Evolutionary conservation across 2,888 invertebrate genomes (phyloP).

Genomic region (Gnatocerus cornutus): DNA sequence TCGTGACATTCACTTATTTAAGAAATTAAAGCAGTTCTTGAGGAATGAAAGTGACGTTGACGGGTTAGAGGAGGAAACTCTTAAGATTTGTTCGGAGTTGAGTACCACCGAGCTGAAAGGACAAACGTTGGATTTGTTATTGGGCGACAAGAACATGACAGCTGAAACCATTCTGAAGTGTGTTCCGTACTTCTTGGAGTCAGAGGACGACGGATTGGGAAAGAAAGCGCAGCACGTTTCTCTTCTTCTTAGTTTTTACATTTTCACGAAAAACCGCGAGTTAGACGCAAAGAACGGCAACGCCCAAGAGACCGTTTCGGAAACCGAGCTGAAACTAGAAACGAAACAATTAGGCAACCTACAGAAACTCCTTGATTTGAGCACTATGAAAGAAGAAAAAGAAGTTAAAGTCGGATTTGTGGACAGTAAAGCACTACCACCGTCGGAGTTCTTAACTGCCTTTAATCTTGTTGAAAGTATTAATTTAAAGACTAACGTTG

Average conservation of each 20-base stretch:
- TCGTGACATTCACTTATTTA: conserved; percentile 89
- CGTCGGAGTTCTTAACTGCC: conserved; percentile 74
- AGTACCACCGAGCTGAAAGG: conserved; percentile 82
- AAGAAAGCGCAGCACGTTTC: conserved; percentile 63
- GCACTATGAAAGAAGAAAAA: conserved; percentile 66
- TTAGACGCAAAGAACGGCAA: conserved; percentile 61
- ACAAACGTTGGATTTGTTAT: conserved; percentile 82
- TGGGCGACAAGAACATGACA: conserved; percentile 77
- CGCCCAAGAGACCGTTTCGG: conserved; percentile 16
- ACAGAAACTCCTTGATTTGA: conserved; percentile 77
- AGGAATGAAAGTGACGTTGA: conserved; percentile 73
- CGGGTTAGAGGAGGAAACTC: conserved; percentile 73
- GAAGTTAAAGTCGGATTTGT: conserved; percentile 72
- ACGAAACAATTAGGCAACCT: conserved; percentile 77
- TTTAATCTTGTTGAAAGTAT: conserved; percentile 72
- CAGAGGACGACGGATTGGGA: conserved; percentile 62
- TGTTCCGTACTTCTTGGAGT: conserved; percentile 67
- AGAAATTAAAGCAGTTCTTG: conserved; percentile 81
- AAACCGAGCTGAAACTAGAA: conserved; percentile 67
- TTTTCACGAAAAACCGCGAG: conserved; percentile 54
- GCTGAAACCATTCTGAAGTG: conserved; percentile 77
- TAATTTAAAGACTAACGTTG: conserved; percentile 68
- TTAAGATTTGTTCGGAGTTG: conserved; percentile 76
- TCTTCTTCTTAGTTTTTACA: conserved; percentile 63
- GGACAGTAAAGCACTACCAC: conserved; percentile 70